Percentiles rank a stretch among this genome's conserved stretches.
Evolutionary conservation across 2,113 vertebrate genomes (phyloP).

Genomic region (Dromas ardeola): DNA sequence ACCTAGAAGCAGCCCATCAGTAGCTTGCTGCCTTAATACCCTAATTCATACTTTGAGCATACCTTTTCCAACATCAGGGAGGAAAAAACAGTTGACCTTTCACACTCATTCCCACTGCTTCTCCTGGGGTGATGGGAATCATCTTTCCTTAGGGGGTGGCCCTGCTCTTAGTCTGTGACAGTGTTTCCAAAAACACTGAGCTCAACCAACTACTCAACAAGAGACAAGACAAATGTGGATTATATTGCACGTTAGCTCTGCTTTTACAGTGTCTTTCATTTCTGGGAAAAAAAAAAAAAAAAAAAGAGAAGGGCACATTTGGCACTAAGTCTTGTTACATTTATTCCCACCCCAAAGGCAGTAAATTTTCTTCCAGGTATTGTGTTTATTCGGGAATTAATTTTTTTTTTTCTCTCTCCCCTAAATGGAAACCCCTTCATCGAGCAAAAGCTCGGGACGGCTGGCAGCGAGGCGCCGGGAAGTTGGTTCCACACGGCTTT

Average conservation of each 20-base stretch:
- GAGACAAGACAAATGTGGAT: background rate
- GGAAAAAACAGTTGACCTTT: background rate
- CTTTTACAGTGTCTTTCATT: background rate
- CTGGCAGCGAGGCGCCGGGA: too few species aligned
- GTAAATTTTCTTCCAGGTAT: accelerated
- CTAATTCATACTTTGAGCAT: background rate
- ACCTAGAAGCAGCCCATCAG: background rate
- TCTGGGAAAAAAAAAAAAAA: background rate
- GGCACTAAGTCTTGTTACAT: background rate
- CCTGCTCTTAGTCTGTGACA: background rate
- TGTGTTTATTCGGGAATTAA: background rate
- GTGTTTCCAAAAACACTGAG: background rate
- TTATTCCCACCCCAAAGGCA: background rate
- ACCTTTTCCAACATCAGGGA: too few species aligned
- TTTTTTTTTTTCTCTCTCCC: accelerated
- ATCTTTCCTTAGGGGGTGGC: background rate
- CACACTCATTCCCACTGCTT: background rate
- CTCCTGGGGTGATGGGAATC: accelerated
- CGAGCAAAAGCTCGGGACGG: background rate
- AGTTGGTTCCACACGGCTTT: accelerated
- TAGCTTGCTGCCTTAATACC: background rate
- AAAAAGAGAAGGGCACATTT: accelerated
- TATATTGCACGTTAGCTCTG: accelerated
- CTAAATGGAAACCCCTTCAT: accelerated
- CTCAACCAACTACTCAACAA: background rate